phyloP scores from a whole-genome alignment of 2,113 vertebrate species.

The Orthonyx spaldingii region DNA sequence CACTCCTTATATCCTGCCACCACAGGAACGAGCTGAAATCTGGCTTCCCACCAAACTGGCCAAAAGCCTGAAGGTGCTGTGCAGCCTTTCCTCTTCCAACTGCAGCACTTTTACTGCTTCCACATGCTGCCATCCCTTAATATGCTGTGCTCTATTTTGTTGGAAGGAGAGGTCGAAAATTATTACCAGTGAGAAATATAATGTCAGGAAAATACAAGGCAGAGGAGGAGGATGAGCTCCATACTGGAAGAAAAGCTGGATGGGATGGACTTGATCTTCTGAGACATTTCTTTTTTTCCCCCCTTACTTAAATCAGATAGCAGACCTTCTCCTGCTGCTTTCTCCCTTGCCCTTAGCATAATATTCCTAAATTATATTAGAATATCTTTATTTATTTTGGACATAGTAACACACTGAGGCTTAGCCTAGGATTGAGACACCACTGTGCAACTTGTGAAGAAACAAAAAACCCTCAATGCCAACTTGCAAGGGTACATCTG shows the following conservation, averaged over 20 bases:
- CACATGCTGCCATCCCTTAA: not conserved
- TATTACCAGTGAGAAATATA: not conserved
- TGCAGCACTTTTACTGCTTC: not conserved
- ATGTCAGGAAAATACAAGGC: not conserved
- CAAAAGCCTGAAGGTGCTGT: not conserved
- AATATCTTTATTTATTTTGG: not conserved
- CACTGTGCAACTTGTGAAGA: not conserved
- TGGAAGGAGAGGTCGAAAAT: not conserved
- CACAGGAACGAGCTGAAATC: slow-evolving; percentile 15
- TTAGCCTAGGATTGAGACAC: not conserved
- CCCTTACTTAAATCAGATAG: not conserved
- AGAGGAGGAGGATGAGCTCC: not conserved
- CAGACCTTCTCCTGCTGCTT: not conserved
- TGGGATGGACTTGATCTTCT: not conserved
- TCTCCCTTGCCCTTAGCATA: not conserved
- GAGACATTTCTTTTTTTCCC: not conserved
- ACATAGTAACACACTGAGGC: not conserved
- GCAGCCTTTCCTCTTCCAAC: not conserved
- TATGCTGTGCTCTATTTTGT: not conserved
- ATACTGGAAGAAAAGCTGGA: not conserved
- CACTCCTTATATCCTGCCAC: slow-evolving; percentile 39
- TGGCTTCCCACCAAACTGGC: slow-evolving; percentile 39
- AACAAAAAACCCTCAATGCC: not conserved
- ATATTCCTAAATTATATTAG: not conserved
- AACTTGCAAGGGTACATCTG: not conserved